These are phyloP conservation scores for Caradrina clavipalpis DNA, from an alignment of 2,888 invertebrate genomes.

Conservation along the genomic window DNA sequence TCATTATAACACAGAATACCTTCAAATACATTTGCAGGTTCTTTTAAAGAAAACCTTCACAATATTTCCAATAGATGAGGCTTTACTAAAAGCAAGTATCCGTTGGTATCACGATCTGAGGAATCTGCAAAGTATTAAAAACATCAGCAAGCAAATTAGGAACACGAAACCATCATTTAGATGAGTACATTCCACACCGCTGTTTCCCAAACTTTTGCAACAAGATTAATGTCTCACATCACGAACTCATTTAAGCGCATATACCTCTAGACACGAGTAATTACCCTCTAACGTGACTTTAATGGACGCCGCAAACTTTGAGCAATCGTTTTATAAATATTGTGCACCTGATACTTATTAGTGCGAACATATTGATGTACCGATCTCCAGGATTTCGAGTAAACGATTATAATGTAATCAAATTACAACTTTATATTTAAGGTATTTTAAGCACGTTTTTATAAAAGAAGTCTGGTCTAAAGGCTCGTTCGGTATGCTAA, in stretches of 20 bases:
- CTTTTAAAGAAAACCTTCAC: too few species aligned
- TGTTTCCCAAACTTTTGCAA: slow-evolving; percentile 61
- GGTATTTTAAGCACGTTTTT: background rate
- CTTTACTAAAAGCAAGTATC: too few species aligned
- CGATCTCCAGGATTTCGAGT: slow-evolving; percentile 30
- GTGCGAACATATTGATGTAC: slow-evolving; percentile 31
- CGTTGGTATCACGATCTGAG: too few species aligned
- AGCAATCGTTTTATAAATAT: slow-evolving; percentile 49
- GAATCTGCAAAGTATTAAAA: background rate
- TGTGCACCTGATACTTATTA: slow-evolving; percentile 40
- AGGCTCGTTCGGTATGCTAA: slow-evolving; percentile 1
- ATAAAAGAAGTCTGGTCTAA: slow-evolving; percentile 1
- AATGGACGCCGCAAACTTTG: slow-evolving; percentile 55
- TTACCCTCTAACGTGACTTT: slow-evolving; percentile 67
- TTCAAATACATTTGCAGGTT: too few species aligned
- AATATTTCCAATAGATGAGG: too few species aligned
- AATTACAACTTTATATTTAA: slow-evolving; percentile 36
- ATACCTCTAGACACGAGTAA: slow-evolving; percentile 52
- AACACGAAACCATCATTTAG: slow-evolving; percentile 20
- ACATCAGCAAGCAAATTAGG: slow-evolving; percentile 26
- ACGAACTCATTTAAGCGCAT: slow-evolving; percentile 43
- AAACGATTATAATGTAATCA: slow-evolving; percentile 60
- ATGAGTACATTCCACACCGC: slow-evolving; percentile 30
- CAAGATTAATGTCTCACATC: slow-evolving; percentile 65
- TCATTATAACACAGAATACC: too few species aligned